Evolutionary conservation across 2,113 vertebrate genomes (phyloP).

Genomic region (Silurus meridionalis): DNA sequence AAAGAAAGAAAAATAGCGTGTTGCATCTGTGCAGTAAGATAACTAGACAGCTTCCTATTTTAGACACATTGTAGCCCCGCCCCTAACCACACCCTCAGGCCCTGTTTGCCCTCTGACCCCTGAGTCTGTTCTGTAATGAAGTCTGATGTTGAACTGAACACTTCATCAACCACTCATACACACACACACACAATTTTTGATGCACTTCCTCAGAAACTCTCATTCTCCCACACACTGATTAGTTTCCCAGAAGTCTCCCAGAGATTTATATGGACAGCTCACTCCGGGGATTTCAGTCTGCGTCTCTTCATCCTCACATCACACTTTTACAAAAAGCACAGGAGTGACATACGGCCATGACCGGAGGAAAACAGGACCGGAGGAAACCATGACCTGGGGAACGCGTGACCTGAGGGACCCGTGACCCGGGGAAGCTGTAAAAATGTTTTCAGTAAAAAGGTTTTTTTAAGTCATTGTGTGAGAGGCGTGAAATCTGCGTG

Average conservation of each 20-base stretch:
- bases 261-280: background rate
- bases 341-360: background rate
- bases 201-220: background rate
- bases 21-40: background rate
- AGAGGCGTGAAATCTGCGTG: no score
- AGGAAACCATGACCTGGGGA: no score
- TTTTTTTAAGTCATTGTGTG: no score
- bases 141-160: background rate
- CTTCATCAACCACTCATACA: background rate
- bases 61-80: no score
- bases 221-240: background rate
- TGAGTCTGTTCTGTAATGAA: background rate
- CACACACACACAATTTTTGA: background rate
- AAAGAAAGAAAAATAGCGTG: background rate
- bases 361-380: no score
- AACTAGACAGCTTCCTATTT: background rate
- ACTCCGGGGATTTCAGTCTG: background rate
- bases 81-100: background rate
- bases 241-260: background rate
- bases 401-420: no score
- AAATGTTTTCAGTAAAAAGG: background rate
- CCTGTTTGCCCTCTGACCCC: conserved; percentile 7
- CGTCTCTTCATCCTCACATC: background rate
- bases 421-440: background rate
- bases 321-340: background rate